These are phyloP conservation scores for Anthonomus grandis DNA, from an alignment of 1,140 invertebrate genomes.

Conservation along the genomic window DNA sequence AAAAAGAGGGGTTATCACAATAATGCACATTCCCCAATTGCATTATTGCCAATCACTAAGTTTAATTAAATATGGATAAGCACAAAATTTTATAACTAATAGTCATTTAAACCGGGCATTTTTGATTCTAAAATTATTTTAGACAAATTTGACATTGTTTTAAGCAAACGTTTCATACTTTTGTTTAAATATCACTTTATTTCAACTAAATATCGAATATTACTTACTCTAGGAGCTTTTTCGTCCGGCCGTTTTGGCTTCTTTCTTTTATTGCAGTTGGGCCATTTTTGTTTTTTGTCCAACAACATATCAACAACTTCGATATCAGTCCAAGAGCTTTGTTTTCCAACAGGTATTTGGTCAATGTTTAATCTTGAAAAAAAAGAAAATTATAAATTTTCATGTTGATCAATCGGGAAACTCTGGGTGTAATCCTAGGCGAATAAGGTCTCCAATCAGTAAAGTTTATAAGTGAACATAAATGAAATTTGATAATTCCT, in stretches of 20 bases:
- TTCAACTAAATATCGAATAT: not conserved
- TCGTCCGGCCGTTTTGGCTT: constrained; percentile 10
- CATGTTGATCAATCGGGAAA: too few relatives aligned
- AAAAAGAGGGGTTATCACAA: constrained; percentile 4
- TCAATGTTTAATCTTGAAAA: constrained; percentile 1
- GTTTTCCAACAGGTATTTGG: not conserved
- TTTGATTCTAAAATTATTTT: too few relatives aligned
- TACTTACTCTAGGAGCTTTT: constrained; percentile 3
- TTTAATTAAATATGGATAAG: too few relatives aligned
- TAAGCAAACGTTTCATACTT: too few relatives aligned
- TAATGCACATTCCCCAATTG: constrained; percentile 22
- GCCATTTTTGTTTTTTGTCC: constrained; percentile 7
- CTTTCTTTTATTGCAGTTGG: constrained; percentile 6
- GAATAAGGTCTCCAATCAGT: too few relatives aligned
- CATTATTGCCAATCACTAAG: constrained; percentile 17
- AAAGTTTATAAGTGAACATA: too few relatives aligned
- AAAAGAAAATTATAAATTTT: too few relatives aligned
- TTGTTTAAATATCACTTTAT: not conserved
- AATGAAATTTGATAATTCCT: too few relatives aligned
- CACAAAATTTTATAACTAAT: too few relatives aligned
- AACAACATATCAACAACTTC: not conserved
- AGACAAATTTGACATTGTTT: too few relatives aligned
- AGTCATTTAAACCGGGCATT: too few relatives aligned
- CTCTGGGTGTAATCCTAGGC: too few relatives aligned
- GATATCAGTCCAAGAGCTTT: constrained; percentile 5